Evolutionary conservation across 1,140 invertebrate species (phyloP), one percentile per base, ranked within the genome.

Genomic region (Zaprionus ghesquierei): DNA sequence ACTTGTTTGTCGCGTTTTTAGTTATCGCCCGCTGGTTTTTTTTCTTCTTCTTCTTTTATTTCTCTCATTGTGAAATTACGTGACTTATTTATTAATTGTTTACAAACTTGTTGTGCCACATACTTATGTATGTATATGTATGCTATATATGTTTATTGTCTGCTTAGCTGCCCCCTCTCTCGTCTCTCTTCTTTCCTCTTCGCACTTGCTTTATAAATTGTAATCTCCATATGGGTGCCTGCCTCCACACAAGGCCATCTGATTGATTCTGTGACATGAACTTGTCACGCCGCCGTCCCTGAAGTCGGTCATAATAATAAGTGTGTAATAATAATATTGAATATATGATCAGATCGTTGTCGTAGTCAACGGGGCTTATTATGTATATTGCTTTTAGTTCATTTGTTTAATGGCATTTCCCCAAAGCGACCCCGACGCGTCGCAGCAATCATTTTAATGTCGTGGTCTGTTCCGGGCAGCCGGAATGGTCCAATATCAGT

Each of bases 371-470:
- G 35, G n/a, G 35, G 58, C 69, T 81, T 85, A 81, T 86, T 81
- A 78, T 87, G 82, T 65, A 78, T 86, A 86, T 87, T 75, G 82
- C 81, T 82, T 79, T 71, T 70, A 76, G 79, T 79, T 82, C 63
- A 87, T 86, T 87, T 86, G 68, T 82, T 87, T 86, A 87, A 87
- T 87, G 84, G 71, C 65, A 75, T 70, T 75, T 38, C 25, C 58
- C 41, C 31, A 12, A 25, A 38, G 61, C 15, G 29, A 38, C n/a
- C 35, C 29, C 31, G 5, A 9, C 6, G 5, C n/a, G 29, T 22
- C 5, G 20, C 5, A 69, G 51, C 70, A 77, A 74, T 77, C 49
- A 77, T 69, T 74, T 77, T 77, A 77, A 77, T 77, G 75, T 69
- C 41, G 31, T 60, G 63, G 69, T n/a, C n/a, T n/a, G n/a, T n/a